Evolutionary conservation across 2,113 vertebrate genomes (phyloP).

Genomic region (Stegastes partitus): DNA sequence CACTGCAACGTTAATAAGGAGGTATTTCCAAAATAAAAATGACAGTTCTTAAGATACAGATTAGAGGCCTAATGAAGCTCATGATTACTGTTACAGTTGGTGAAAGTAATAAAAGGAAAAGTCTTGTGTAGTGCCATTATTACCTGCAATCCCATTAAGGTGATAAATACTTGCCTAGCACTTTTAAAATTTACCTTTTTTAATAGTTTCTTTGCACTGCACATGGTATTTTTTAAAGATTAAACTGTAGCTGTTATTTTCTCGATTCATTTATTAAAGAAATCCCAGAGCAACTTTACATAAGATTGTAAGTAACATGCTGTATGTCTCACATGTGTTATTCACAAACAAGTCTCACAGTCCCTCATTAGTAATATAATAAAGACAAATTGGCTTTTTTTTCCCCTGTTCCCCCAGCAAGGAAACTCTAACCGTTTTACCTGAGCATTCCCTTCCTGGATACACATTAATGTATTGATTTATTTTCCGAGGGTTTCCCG

Average conservation of each 20-base stretch:
- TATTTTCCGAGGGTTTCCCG: conserved; percentile 25
- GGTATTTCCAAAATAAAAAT: conserved; percentile 4
- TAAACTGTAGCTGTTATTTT: not conserved
- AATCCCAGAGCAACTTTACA: not conserved
- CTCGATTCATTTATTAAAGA: not conserved
- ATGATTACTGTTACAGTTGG: not conserved
- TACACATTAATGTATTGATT: conserved; percentile 27
- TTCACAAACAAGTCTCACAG: conserved; percentile 10
- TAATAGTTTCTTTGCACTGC: not conserved
- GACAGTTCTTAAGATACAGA: not conserved
- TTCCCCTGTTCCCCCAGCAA: not conserved
- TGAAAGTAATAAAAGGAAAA: conserved; percentile 21
- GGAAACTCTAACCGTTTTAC: conserved; percentile 19
- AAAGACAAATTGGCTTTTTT: not conserved
- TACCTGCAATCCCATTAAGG: not conserved
- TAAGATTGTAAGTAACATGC: not conserved
- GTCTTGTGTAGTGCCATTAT: conserved; percentile 10
- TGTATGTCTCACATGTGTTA: not conserved
- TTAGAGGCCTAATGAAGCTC: not conserved
- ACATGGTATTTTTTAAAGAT: not conserved
- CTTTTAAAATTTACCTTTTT: conserved; percentile 1
- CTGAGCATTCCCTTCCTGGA: conserved; percentile 11
- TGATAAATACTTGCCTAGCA: not conserved
- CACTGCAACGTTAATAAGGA: not conserved
- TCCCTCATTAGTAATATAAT: conserved; percentile 20